Conservation (phyloP, 2,113 vertebrate genomes). For the Phalacrocorax carbo region DNA sequence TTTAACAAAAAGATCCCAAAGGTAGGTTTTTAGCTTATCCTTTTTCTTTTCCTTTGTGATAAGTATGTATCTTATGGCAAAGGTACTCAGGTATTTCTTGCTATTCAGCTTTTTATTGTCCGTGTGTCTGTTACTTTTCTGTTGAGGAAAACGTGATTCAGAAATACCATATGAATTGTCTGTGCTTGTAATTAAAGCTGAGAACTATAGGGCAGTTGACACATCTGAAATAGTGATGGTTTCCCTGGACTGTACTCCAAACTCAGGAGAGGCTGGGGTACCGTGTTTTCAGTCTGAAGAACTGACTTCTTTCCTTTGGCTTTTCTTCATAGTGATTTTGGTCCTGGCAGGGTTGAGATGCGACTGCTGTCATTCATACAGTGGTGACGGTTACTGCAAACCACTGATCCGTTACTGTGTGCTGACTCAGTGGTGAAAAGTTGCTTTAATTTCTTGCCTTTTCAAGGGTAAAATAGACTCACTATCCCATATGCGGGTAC, state of each 20-base stretch:
- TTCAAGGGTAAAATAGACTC: neutral
- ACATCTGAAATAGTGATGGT: neutral
- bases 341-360: neutral
- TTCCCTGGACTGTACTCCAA: neutral
- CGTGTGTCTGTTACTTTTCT: neutral
- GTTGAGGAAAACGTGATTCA: neutral
- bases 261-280: neutral
- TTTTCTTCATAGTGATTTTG: neutral
- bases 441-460: conserved; percentile 11
- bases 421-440: neutral
- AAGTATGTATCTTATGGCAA: accelerated
- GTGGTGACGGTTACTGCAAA: neutral
- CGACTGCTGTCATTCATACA: neutral
- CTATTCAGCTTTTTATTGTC: neutral
- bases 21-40: neutral
- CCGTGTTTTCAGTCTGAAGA: neutral
- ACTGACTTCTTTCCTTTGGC: neutral
- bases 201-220: neutral
- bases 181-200: neutral
- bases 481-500: neutral
- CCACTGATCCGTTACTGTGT: neutral
- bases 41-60: neutral
- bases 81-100: neutral
- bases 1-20: neutral
- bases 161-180: neutral